Conservation (phyloP, 1,140 invertebrate species). For the Drosophila nigromelanica region DNA sequence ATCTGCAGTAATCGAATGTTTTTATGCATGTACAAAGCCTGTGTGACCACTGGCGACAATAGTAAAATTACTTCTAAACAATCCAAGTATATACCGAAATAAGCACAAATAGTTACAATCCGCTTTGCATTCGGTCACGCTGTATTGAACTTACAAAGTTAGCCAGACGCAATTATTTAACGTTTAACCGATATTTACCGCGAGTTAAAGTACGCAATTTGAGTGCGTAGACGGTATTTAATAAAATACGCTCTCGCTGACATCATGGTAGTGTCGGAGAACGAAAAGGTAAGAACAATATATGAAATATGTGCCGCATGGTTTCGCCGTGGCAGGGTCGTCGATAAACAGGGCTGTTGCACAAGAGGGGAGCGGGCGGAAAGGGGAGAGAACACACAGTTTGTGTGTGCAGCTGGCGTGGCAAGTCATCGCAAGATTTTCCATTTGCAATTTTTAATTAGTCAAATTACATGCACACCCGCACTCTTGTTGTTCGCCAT, state of each 20-base stretch:
- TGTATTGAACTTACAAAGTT: conserved; percentile 51
- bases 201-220: conserved; percentile 40
- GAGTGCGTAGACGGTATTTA: conserved; percentile 55
- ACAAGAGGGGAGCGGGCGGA: conserved; percentile 55
- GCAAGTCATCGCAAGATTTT: conserved; percentile 58
- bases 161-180: conserved; percentile 61
- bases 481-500: conserved; percentile 27
- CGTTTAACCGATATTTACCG: conserved; percentile 38
- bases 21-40: neutral
- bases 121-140: conserved; percentile 43
- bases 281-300: conserved; percentile 65
- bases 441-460: conserved; percentile 47
- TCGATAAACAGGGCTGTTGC: conserved; percentile 74
- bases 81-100: conserved; percentile 23
- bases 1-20: neutral
- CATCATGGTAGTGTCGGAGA: conserved; percentile 74
- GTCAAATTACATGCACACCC: conserved; percentile 34
- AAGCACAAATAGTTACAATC: neutral
- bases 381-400: conserved; percentile 32
- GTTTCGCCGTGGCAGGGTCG: conserved; percentile 67
- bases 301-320: conserved; percentile 56
- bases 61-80: conserved; percentile 1
- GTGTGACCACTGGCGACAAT: conserved; percentile 18
- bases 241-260: conserved; percentile 31
- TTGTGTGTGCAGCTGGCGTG: conserved; percentile 58